A percentile compares a stretch with the other conserved stretches of the same genome.
Evolutionary conservation across 23 tunicate species (phyloP).

Genomic region (Pegea sp.): DNA sequence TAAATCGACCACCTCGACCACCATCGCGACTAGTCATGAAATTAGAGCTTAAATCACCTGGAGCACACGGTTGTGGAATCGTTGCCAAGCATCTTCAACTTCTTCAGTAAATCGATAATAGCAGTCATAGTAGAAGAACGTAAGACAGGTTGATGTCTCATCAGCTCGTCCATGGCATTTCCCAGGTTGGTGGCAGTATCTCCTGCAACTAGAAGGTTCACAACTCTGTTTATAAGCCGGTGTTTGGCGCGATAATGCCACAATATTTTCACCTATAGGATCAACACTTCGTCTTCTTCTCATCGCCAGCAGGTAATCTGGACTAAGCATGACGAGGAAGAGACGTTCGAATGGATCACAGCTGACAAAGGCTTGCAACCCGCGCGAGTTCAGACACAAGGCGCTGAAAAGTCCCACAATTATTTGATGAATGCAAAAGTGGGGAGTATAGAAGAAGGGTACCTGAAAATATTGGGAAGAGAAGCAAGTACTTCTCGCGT

Average conservation of each 20-base stretch:
- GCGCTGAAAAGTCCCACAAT: slow-evolving; percentile 20
- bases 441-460: too few relatives aligned
- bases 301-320: slow-evolving; percentile 78
- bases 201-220: too few relatives aligned
- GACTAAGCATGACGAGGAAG: slow-evolving; percentile 85
- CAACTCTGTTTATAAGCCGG: too few relatives aligned
- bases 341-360: slow-evolving; percentile 84
- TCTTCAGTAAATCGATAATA: slow-evolving; percentile 31
- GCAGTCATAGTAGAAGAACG: slow-evolving; percentile 81
- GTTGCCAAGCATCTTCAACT: slow-evolving; percentile 48
- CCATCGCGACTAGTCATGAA: background rate
- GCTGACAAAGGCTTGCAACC: slow-evolving; percentile 69
- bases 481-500: slow-evolving; percentile 91
- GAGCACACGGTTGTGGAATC: slow-evolving; percentile 83
- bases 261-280: slow-evolving; percentile 40
- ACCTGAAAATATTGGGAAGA: slow-evolving; percentile 90
- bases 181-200: slow-evolving; percentile 91
- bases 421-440: background rate
- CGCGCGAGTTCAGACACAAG: slow-evolving; percentile 66
- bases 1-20: background rate
- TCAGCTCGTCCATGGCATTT: slow-evolving; percentile 90
- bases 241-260: too few relatives aligned
- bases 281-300: slow-evolving; percentile 60
- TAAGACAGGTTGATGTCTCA: slow-evolving; percentile 84
- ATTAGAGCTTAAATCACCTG: slow-evolving; percentile 10